These are phyloP conservation scores for Pteromalus puparum DNA, from an alignment of 1,140 invertebrate species.

Conservation along the genomic window DNA sequence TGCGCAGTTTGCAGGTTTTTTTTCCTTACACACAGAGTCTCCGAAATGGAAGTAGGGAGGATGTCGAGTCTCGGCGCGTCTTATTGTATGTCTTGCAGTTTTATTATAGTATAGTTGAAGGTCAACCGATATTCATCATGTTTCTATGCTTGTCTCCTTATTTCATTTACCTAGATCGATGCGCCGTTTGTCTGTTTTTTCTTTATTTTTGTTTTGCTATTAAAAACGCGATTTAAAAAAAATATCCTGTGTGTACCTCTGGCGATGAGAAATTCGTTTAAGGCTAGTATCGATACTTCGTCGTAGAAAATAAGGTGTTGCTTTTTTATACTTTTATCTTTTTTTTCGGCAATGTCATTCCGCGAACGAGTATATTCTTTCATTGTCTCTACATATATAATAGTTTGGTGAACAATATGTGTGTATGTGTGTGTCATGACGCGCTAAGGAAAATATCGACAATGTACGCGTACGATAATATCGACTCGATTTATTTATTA, in stretches of 20 bases:
- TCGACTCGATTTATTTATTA: background rate
- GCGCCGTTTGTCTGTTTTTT: background rate
- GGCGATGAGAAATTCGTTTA: background rate
- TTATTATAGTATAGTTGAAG: background rate
- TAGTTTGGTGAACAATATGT: background rate
- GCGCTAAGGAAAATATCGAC: background rate
- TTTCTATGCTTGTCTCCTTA: no score
- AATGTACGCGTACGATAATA: background rate
- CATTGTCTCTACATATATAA: background rate
- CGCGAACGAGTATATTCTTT: background rate
- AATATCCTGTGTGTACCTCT: background rate
- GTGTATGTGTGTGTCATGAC: background rate
- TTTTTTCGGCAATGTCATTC: background rate
- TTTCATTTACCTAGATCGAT: background rate
- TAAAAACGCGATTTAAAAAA: background rate
- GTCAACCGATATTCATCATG: no score
- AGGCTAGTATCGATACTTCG: background rate
- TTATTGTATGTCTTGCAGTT: background rate
- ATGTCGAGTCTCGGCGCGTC: conserved; percentile 1
- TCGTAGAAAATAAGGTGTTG: background rate
- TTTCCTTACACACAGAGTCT: background rate
- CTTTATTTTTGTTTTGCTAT: no score
- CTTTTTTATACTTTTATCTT: background rate
- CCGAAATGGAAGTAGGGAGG: background rate
- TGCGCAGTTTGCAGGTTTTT: conserved; percentile 31